phyloP scores from a whole-genome alignment of 2,797 vertebrate genomes.

The Microhierax caerulescens region DNA sequence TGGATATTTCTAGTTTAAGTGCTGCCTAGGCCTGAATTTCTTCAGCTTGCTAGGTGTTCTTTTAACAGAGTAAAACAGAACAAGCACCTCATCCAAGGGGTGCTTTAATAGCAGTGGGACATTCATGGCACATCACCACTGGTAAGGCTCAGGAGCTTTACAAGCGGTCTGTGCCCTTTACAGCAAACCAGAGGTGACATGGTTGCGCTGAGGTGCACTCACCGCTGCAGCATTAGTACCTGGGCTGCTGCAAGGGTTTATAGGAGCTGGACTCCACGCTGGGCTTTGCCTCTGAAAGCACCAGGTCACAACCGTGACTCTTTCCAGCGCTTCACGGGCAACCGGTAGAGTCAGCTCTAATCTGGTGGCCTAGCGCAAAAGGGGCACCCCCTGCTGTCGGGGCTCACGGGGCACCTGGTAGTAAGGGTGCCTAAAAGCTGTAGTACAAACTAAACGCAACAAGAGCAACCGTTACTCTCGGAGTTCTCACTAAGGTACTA shows the following conservation, averaged over 20 bases:
- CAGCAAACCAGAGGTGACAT: not conserved
- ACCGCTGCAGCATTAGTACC: rapidly evolving
- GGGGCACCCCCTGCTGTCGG: rapidly evolving
- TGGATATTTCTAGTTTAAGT: not conserved
- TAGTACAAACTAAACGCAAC: no score
- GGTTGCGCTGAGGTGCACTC: rapidly evolving
- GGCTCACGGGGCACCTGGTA: not conserved
- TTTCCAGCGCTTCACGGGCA: rapidly evolving
- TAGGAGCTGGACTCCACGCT: not conserved
- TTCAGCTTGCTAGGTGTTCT: not conserved
- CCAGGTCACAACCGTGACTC: not conserved
- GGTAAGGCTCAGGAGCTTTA: not conserved
- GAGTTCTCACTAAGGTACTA: not conserved
- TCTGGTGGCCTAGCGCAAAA: rapidly evolving
- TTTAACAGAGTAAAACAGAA: not conserved
- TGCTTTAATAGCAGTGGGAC: not conserved
- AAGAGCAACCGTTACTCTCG: not conserved
- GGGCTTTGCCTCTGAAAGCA: not conserved
- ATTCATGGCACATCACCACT: not conserved
- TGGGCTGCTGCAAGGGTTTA: not conserved
- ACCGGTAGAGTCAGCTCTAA: not conserved
- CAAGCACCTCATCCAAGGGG: not conserved
- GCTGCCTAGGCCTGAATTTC: not conserved
- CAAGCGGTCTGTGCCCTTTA: not conserved
- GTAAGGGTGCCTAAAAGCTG: not conserved